A percentile compares a stretch with the other conserved stretches of the same genome.
Evolutionary conservation across 2,888 invertebrate species (phyloP).

Genomic region (Oeneis ivallda): DNA sequence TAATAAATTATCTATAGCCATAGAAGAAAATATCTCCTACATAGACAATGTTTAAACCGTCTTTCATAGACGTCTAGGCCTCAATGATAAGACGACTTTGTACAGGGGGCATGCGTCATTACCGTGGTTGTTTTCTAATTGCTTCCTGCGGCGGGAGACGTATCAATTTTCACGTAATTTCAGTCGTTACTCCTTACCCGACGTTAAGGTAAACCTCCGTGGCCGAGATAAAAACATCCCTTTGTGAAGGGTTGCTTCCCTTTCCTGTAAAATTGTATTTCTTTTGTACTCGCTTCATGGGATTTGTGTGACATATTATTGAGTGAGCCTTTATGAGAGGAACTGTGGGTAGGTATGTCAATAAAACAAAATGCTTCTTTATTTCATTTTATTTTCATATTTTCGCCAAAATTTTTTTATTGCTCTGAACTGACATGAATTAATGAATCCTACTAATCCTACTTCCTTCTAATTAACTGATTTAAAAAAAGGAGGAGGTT

Average conservation of each 20-base stretch:
- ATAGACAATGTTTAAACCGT: no score
- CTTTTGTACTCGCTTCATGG: constrained; percentile 23
- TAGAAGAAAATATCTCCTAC: no score
- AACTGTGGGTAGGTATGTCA: neutral
- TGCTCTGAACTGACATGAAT: no score
- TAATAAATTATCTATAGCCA: no score
- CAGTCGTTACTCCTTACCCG: constrained; percentile 12
- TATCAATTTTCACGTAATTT: constrained; percentile 73
- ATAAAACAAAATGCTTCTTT: neutral
- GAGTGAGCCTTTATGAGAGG: neutral
- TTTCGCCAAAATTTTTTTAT: no score
- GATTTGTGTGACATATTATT: neutral
- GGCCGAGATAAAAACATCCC: constrained; percentile 32
- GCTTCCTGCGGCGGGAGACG: constrained; percentile 56
- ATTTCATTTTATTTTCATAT: no score
- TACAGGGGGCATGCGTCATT: constrained; percentile 49
- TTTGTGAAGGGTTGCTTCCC: constrained; percentile 29
- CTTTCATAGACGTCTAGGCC: no score
- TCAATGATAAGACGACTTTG: constrained; percentile 21
- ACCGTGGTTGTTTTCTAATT: constrained; percentile 59
- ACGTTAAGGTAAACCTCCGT: constrained; percentile 14
- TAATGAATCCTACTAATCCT: no score
- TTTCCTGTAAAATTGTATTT: constrained; percentile 33
- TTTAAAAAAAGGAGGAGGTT: no score
- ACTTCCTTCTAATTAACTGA: no score